Base-by-base conservation (phyloP, 2,113 vertebrate genomes). In the Phoenicopterus ruber region DNA sequence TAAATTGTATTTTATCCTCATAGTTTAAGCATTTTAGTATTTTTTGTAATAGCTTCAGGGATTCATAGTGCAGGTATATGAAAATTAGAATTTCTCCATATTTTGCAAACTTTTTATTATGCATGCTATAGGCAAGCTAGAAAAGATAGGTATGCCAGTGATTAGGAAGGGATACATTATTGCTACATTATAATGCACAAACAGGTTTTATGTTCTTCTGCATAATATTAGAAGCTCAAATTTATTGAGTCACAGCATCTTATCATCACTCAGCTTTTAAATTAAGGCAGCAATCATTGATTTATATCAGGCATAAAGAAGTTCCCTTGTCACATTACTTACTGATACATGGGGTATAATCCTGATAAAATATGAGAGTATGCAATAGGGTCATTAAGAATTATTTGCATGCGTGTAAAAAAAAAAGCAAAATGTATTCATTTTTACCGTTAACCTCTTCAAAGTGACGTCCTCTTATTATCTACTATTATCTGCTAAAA, bases 201-300 rank as follows among this genome's bases (percentile, higher is more conserved):
- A 98, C 96, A 97, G 96, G 55, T 97, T 98, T 98, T 98, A 98
- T 97, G 96, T 95, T 97, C 96, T 94, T 94, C 96, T 95, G 85
- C 94, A 94, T 96, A 96, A 93, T 93, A 97, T 97, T 96, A 98
- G 93, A 94, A 97, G 86, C 73, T 95, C 82, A 92, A 96, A 97
- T 97, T 97, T 97, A 97, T 96, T 86, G 88, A 97, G 88, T 96
- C 92, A 94, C 90, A 95, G 61, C 93, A 93, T 91, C 94, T 96
- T 97, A 96, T 91, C 88, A 97, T 96, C 90, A 94, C 87, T 90
- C 92, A 94, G 83, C 82, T 97, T 97, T 98, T 96, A 98, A 98
- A 97, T 91, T 97, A 96, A 93, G 90, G 93, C 61, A 94, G 83
- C 52, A 71, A 87, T 90, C 92, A 86, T 44, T 97, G 95, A 98